phyloP scores from a whole-genome alignment of 2,797 vertebrate genomes.

The Pelochelys cantorii region DNA sequence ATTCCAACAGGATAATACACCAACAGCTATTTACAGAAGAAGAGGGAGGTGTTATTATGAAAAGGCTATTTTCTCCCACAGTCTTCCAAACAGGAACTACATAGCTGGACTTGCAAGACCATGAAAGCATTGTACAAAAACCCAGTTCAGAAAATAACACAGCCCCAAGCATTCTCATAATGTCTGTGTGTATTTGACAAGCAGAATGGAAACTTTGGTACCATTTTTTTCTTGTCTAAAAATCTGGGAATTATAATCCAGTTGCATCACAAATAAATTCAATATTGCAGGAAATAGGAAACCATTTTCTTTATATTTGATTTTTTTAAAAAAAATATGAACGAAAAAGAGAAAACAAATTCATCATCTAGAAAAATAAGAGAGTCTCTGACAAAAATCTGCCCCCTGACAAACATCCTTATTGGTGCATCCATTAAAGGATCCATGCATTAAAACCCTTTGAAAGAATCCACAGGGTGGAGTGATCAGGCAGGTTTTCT shows the following conservation, averaged over 20 bases:
- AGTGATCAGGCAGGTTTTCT: background rate
- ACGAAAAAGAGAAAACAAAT: background rate
- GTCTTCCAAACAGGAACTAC: conserved; percentile 62
- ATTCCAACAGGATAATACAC: conserved; percentile 68
- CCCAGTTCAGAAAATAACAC: conserved; percentile 31
- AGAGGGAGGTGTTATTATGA: conserved; percentile 48
- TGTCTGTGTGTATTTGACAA: conserved; percentile 48
- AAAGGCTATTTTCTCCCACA: conserved; percentile 58
- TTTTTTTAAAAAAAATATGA: background rate
- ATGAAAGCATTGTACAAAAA: conserved; percentile 56
- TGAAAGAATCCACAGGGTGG: background rate
- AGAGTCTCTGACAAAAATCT: background rate
- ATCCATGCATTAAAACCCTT: background rate
- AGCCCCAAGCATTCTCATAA: conserved; percentile 44
- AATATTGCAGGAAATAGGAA: background rate
- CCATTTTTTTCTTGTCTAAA: conserved; percentile 11
- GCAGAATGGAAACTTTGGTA: conserved; percentile 15
- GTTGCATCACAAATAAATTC: background rate
- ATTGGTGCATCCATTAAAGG: background rate
- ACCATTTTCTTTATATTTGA: background rate
- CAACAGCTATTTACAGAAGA: conserved; percentile 74
- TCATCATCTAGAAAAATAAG: background rate
- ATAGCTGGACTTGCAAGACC: conserved; percentile 59
- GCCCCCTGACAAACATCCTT: background rate
- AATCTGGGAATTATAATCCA: conserved; percentile 9